phyloP scores from a whole-genome alignment of 2,113 vertebrate genomes.

The Pelecanoides urinatrix region DNA sequence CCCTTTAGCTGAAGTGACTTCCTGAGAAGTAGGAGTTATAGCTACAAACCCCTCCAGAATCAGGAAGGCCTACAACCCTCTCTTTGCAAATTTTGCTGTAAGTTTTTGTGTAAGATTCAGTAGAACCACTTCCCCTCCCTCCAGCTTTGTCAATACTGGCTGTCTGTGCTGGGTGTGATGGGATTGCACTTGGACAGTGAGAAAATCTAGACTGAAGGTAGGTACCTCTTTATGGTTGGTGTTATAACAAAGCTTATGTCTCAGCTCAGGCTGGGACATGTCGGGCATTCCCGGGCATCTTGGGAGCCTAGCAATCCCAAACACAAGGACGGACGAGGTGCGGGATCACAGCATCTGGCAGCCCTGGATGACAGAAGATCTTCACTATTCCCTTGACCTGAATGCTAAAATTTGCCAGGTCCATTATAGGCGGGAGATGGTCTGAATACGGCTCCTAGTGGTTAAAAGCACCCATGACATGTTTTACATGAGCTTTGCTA shows the following conservation, averaged over 20 bases:
- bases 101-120: not conserved
- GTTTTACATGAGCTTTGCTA: not conserved
- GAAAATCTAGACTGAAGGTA: not conserved
- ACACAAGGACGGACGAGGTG: not conserved
- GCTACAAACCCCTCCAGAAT: not conserved
- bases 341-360: not conserved
- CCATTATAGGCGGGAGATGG: not conserved
- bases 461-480: conserved; percentile 27
- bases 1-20: not conserved
- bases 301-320: not conserved
- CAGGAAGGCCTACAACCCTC: not conserved
- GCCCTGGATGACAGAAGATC: not conserved
- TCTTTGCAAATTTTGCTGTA: not conserved
- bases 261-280: not conserved
- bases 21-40: not conserved
- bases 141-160: not conserved
- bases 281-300: not conserved
- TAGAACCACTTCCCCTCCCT: not conserved
- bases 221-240: not conserved
- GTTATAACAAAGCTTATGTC: not conserved
- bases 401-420: not conserved
- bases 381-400: not conserved
- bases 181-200: not conserved
- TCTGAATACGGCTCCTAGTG: conserved; percentile 63
- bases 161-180: not conserved